A percentile compares a stretch with the other conserved stretches of the same genome.
Evolutionary conservation across 2,113 vertebrate species (phyloP).

Genomic region (Malaclemys terrapin): DNA sequence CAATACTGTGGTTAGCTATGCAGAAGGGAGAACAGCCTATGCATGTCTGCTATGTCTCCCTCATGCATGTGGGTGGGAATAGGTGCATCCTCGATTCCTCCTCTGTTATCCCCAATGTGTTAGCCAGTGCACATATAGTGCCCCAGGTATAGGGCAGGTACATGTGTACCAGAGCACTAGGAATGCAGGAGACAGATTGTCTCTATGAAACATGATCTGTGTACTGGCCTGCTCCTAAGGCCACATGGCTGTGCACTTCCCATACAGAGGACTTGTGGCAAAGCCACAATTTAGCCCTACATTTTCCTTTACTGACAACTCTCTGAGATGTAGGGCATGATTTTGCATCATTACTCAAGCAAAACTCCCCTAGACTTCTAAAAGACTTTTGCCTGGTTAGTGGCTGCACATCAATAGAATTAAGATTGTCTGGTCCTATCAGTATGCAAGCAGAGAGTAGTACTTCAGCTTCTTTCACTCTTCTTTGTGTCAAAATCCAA

Average conservation of each 20-base stretch:
- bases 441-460: accelerated
- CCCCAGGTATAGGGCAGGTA: accelerated
- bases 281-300: background rate
- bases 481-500: background rate
- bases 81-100: background rate
- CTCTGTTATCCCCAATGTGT: background rate
- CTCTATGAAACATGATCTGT: background rate
- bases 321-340: background rate
- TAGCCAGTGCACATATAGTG: accelerated
- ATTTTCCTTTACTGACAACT: background rate
- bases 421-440: background rate
- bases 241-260: background rate
- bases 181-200: background rate
- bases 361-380: background rate
- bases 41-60: background rate
- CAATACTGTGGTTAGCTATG: background rate
- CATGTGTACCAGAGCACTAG: background rate
- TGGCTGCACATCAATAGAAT: background rate
- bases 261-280: accelerated
- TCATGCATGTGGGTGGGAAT: accelerated
- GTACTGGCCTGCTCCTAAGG: background rate
- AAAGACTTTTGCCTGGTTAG: background rate
- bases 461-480: accelerated
- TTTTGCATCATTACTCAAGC: background rate
- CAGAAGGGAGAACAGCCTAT: background rate